Evolutionary conservation across 2,113 vertebrate genomes (phyloP).

Genomic region (Cyprinodon tularosa): DNA sequence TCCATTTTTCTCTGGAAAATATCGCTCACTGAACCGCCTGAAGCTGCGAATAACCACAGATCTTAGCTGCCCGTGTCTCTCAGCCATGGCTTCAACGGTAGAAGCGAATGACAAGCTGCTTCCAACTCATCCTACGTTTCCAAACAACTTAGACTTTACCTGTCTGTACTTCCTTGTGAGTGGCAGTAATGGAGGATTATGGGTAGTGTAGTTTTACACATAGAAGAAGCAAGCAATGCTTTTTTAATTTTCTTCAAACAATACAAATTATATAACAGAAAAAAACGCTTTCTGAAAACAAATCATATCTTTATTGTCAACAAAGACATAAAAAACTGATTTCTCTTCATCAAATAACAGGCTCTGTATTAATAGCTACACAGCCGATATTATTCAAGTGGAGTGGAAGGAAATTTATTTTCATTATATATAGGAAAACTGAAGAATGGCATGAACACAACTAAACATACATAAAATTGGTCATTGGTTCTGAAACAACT

Average conservation of each 20-base stretch:
- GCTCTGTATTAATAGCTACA: slow-evolving; percentile 72
- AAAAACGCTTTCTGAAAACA: slow-evolving; percentile 59
- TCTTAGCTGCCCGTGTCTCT: slow-evolving; percentile 61
- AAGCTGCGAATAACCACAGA: slow-evolving; percentile 79
- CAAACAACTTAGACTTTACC: slow-evolving; percentile 12
- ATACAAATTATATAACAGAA: neutral
- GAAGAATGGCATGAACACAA: slow-evolving; percentile 74
- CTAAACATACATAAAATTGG: slow-evolving; percentile 68
- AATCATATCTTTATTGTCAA: slow-evolving; percentile 81
- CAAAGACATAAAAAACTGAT: slow-evolving; percentile 76
- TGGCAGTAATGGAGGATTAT: slow-evolving; percentile 50
- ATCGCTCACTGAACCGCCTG: slow-evolving; percentile 79
- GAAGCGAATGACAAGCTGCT: neutral
- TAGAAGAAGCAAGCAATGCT: neutral
- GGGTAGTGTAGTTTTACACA: slow-evolving; percentile 54
- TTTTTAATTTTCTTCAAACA: too few species aligned
- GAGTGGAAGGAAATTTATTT: slow-evolving; percentile 61
- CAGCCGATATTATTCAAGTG: slow-evolving; percentile 67
- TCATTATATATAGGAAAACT: slow-evolving; percentile 68
- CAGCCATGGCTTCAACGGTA: slow-evolving; percentile 57
- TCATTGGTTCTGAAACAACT: slow-evolving; percentile 57
- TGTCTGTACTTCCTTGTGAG: slow-evolving; percentile 52
- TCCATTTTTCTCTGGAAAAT: slow-evolving; percentile 52
- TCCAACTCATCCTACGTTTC: too few species aligned
- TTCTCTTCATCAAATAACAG: slow-evolving; percentile 67